Evolutionary conservation across 2,113 vertebrate species (phyloP), one percentile per base, ranked within the genome.

Genomic region (Uria aalge): DNA sequence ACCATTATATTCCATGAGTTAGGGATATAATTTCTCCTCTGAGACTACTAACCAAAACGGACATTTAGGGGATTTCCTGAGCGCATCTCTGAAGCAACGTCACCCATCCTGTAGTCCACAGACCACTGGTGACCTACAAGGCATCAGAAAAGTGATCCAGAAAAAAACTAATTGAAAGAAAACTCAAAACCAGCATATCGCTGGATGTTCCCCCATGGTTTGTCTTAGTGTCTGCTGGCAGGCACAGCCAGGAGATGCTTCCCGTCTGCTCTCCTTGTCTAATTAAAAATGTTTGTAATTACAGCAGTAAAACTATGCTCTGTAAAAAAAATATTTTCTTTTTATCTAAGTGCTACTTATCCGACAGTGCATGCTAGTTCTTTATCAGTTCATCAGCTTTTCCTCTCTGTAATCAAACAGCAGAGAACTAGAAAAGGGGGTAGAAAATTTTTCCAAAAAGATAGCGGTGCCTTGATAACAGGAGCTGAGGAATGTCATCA

Each of bases 211-310:
- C 43, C 34, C 30, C 23, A 4, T 19, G 34, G 64, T 86, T 95
- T 92, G 59, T 67, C 52, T 92, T 63, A 12, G 47, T 60, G 68
- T 72, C 82, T 95, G 64, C 52, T 85, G 64, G 60, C 80, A 97
- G 55, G 75, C 45, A 92, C 9, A 86, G 82, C 50, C 53, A 73
- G 76, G 50, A 92, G 83, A 78, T 48, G 73, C 72, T 66, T 92
- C 75, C 82, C 6, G 3, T 88, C 72, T 85, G 48, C 32, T 92
- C 32, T 27, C 47, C n/a, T 77, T 82, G 64, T 12, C 41, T 86
- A 91, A 92, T 89, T 88, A 91, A 91, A 78, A 96, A 16, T 68
- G n/a, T 85, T 94, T 78, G 62, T 52, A 87, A 96, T 82, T 94
- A 91, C 3, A 5, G 68, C 52, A 59, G 57, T 22, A 90, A 76